phyloP scores from a whole-genome alignment of 1,140 invertebrate species.

The Apis mellifera region DNA sequence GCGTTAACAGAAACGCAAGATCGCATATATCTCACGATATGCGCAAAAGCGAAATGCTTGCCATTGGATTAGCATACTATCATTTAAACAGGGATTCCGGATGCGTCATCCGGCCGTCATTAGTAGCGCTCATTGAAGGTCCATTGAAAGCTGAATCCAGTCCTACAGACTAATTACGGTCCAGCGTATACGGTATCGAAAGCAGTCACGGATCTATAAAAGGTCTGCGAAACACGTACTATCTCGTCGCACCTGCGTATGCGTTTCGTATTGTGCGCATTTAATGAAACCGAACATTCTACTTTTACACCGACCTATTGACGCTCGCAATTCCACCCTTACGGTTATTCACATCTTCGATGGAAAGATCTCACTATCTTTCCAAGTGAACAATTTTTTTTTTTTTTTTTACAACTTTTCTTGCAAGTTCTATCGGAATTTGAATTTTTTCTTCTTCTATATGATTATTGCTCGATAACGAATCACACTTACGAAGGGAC shows the following conservation, averaged over 20 bases:
- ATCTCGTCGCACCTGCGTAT: conserved; percentile 25
- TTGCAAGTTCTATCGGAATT: no score
- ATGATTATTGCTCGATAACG: no score
- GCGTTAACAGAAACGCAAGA: conserved; percentile 24
- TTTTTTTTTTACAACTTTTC: background rate
- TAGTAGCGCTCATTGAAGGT: conserved; percentile 50
- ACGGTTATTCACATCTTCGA: background rate
- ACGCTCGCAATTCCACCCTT: background rate
- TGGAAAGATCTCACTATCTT: background rate
- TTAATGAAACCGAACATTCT: conserved; percentile 54
- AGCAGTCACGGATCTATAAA: conserved; percentile 45
- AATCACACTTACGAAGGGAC: no score
- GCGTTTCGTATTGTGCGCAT: conserved; percentile 34
- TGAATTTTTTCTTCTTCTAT: no score
- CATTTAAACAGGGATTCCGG: conserved; percentile 50
- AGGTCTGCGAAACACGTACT: conserved; percentile 40
- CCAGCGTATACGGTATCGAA: conserved; percentile 43
- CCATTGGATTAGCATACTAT: conserved; percentile 53
- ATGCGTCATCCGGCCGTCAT: conserved; percentile 50
- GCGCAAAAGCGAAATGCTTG: conserved; percentile 39
- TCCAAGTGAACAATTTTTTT: background rate
- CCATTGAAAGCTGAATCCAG: conserved; percentile 48
- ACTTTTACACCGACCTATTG: conserved; percentile 19
- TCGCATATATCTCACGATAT: conserved; percentile 16
- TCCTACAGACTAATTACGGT: conserved; percentile 53